phyloP scores from a whole-genome alignment of 2,113 vertebrate species.

The Marmota monax region DNA sequence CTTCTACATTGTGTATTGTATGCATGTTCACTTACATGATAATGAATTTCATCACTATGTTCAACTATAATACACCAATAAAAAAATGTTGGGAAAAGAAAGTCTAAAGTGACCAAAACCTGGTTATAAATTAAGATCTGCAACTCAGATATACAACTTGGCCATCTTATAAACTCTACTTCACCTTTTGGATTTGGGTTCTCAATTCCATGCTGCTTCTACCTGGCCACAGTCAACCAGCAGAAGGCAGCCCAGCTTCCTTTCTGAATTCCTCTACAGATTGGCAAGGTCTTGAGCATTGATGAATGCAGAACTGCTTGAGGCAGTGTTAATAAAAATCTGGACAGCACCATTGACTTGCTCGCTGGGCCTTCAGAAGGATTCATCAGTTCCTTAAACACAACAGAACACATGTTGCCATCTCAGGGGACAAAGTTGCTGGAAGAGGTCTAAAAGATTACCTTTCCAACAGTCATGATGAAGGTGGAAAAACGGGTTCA shows the following conservation, averaged over 20 bases:
- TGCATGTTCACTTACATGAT: too few species aligned
- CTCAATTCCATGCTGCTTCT: background rate
- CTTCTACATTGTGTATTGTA: too few species aligned
- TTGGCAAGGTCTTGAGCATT: constrained; percentile 26
- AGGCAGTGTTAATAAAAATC: constrained; percentile 15
- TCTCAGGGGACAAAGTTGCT: background rate
- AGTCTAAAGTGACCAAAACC: background rate
- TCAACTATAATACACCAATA: too few species aligned
- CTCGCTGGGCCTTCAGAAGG: background rate
- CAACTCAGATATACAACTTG: background rate
- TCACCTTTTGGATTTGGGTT: background rate
- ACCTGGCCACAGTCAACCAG: constrained; percentile 17
- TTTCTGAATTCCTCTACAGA: constrained; percentile 18
- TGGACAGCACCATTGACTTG: constrained; percentile 15
- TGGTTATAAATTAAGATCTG: background rate
- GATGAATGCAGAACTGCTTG: constrained; percentile 29
- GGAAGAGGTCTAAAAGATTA: background rate
- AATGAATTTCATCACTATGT: too few species aligned
- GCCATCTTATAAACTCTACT: background rate
- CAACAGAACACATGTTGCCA: background rate
- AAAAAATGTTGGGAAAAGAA: background rate
- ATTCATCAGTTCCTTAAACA: background rate
- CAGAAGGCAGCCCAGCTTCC: constrained; percentile 71
- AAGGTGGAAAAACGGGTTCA: background rate
- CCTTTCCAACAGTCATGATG: background rate